Conservation (phyloP, 2,113 vertebrate species). For the Psilopogon haemacephalus region DNA sequence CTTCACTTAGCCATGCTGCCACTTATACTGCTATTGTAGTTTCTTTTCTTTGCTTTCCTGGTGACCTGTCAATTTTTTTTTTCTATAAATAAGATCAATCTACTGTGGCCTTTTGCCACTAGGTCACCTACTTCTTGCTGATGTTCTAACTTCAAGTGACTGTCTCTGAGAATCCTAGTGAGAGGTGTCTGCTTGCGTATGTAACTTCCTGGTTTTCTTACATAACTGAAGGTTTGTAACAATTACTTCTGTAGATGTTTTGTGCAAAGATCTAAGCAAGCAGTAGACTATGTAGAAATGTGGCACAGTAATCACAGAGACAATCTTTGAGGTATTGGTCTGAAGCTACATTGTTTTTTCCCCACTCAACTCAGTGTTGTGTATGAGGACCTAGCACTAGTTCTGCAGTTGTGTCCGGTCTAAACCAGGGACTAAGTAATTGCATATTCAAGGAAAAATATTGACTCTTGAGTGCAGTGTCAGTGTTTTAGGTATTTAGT, state of each 20-base stretch:
- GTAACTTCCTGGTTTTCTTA: neutral
- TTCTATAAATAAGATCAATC: neutral
- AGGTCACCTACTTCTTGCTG: too few species aligned
- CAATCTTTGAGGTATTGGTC: neutral
- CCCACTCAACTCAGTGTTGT: neutral
- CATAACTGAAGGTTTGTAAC: neutral
- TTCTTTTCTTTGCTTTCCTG: slow-evolving; percentile 10
- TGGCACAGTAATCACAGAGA: neutral
- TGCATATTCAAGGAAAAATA: neutral
- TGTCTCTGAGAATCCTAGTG: neutral
- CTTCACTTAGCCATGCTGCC: neutral
- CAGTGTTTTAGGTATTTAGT: neutral
- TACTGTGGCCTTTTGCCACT: neutral
- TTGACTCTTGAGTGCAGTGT: neutral
- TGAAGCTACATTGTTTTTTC: neutral
- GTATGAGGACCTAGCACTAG: neutral
- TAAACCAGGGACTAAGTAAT: neutral
- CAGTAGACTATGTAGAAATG: neutral
- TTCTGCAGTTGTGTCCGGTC: neutral
- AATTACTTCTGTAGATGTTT: neutral
- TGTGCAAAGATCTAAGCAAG: neutral
- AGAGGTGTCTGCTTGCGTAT: neutral
- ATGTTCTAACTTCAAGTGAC: neutral
- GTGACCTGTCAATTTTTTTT: neutral
- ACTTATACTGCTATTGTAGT: neutral